phyloP scores from a whole-genome alignment of 1,140 invertebrate genomes.

The Schlechtendalia chinensis region DNA sequence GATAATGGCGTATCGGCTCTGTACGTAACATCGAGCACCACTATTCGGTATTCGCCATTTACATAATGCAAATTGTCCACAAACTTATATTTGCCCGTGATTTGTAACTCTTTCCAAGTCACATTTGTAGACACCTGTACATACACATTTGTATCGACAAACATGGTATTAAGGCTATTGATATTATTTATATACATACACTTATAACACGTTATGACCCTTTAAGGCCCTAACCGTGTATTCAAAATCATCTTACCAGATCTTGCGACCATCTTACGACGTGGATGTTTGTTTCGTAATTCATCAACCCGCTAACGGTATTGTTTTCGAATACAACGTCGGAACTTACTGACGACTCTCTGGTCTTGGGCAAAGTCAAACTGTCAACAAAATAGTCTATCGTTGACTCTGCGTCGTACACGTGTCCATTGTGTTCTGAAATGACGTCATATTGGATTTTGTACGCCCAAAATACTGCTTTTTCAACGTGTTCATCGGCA shows the following conservation, averaged over 20 bases:
- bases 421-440: background rate
- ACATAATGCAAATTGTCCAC: background rate
- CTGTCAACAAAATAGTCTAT: background rate
- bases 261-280: constrained; percentile 10
- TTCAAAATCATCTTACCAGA: background rate
- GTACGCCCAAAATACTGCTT: background rate
- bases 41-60: background rate
- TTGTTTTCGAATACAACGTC: constrained; percentile 10
- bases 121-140: background rate
- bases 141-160: background rate
- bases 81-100: background rate
- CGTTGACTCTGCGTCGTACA: background rate
- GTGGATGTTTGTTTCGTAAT: background rate
- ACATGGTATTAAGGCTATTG: background rate
- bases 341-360: background rate
- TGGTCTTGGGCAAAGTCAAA: background rate
- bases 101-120: constrained; percentile 9
- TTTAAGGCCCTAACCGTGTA: background rate
- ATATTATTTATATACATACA: background rate
- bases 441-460: constrained; percentile 16
- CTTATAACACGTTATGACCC: background rate
- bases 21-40: background rate
- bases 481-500: background rate
- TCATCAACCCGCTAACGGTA: background rate
- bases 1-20: background rate